Base-by-base conservation (phyloP, 2,797 vertebrate genomes). In the Syndactyla subalaris region DNA sequence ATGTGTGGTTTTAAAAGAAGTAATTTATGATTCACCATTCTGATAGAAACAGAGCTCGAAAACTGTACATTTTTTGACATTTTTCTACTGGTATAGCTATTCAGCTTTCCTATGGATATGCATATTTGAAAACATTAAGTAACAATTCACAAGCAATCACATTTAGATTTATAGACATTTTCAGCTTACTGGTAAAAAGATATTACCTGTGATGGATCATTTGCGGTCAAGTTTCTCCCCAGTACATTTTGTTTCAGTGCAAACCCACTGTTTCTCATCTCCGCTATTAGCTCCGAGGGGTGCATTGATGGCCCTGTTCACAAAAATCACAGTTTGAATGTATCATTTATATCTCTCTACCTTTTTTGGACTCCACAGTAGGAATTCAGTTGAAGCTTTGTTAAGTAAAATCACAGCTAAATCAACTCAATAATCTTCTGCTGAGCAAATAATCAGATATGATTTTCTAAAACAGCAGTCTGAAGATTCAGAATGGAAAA, bases 251-350 rank as follows among this genome's bases (percentile, higher is more conserved):
- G 99, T 98, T 99, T 99, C 98, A 99, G 98, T 97, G 99, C 99
- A 98, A 99, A 99, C 98, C 99, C 99, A 98, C 99, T 99, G 99
- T 99, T 99, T 98, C 99, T 99, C 99, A 99, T 99, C 99, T 99
- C 99, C 95, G 98, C 99, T 99, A 99, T 99, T 99, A 99, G 99
- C 99, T 99, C 99, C 61, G 99, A 99, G 98, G 99, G 99, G 99
- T 99, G 99, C 99, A 99, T 99, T 96, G 99, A 99, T 98, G 99
- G 99, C 98, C 99, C 99, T 99, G 99, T 98, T 99, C 99, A 98
- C 98, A 98, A 99, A 99, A 99, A 99, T 98, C 98, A 99, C 98
- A 99, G 98, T 98, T 97, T 99, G 98, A 99, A 98, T 98, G 98
- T 98, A 98, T 98, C 98, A 99, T 99, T 99, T 99, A 99, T 98